Evolutionary conservation across 2,888 invertebrate genomes (phyloP), one percentile per base, ranked within the genome.

Genomic region (Brachynemurus nebulosus): DNA sequence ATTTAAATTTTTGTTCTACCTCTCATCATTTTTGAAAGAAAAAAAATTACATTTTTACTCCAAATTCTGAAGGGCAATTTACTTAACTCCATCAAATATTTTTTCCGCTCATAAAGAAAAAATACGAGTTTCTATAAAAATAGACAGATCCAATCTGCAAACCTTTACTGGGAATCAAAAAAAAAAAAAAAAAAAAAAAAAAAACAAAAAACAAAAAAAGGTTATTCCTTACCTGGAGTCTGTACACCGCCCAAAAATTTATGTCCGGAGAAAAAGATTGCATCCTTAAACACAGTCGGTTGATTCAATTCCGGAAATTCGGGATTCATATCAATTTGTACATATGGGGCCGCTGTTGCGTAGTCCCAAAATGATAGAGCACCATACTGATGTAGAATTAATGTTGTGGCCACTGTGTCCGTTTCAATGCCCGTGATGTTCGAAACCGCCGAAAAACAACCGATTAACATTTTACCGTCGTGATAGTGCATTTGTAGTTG

Each of bases 291-390:
- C 33, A 80, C 80, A 54, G 77, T 73, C n/a, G 74, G 61, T 50
- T 78, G 78, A 47, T 79, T 77, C 2, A 79, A 78, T 25, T 81
- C 81, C 3, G 75, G 70, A 21, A 78, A 64, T 9, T 77, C 70
- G 0, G 91, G 88, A 59, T 92, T 91, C 84, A 91, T 86, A 55
- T 88, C 82, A 45, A 91, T 75, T 14, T 73, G 68, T 1, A 81
- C 71, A 55, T 82, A 84, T 0, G 91, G 86, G 47, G 82, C 84
- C 4, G 88, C 85, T 3, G 86, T 71, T 6, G 89, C 88, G 59
- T 85, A 91, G 62, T 92, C 91, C 90, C 91, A 93, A 57, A 92
- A 80, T 3, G 88, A 78, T 51, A 84, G 70, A 0, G 88, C 90
- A 7, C 83, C 83, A 58, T 86, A 82, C 57, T 75, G 82, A 57